Conservation (phyloP, 2,113 vertebrate species). For the Percina caprodes region DNA sequence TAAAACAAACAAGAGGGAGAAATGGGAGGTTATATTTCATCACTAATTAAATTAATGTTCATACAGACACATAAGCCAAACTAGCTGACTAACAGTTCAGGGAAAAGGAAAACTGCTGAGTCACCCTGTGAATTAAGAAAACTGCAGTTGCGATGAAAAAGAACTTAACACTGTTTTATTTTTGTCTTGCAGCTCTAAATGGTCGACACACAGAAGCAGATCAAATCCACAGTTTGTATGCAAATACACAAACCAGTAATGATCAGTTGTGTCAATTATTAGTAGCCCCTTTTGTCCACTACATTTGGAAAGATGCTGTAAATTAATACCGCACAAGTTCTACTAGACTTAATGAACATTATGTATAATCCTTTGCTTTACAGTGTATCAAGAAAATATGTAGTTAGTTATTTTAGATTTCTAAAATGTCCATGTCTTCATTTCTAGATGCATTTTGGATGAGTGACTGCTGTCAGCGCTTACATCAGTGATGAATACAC, state of each 20-base stretch:
- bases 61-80: conserved; percentile 2
- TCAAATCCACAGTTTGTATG: neutral
- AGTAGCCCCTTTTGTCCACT: too few species aligned
- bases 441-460: too few species aligned
- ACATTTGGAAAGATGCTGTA: neutral
- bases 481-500: too few species aligned
- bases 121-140: neutral
- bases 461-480: too few species aligned
- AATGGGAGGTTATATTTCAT: conserved; percentile 1
- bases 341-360: neutral
- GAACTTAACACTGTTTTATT: neutral
- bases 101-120: neutral
- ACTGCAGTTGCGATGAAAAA: neutral
- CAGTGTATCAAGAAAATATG: neutral
- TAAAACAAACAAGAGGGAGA: conserved; percentile 5
- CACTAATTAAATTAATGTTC: neutral
- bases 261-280: neutral
- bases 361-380: neutral
- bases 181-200: neutral
- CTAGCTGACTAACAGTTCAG: neutral
- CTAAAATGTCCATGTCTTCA: too few species aligned
- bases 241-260: neutral
- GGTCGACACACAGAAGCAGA: neutral
- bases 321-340: neutral
- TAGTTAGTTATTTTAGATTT: neutral